A percentile compares a stretch with the other conserved stretches of the same genome.
Evolutionary conservation across 2,888 invertebrate species (phyloP).

Genomic region (Drosophila ezoana): DNA sequence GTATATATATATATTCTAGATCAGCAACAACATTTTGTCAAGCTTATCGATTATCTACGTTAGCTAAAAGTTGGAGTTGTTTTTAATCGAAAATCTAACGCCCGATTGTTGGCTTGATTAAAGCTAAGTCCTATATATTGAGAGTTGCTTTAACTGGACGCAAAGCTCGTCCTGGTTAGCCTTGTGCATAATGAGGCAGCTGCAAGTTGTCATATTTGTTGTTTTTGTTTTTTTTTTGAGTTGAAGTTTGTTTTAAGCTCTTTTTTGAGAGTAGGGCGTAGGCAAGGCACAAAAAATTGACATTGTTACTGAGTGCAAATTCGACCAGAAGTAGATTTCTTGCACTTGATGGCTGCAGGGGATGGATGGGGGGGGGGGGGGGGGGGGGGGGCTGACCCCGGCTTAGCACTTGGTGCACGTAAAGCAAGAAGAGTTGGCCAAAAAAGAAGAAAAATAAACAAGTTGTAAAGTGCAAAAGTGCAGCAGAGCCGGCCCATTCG

Average conservation of each 20-base stretch:
- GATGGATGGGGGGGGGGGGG: background rate
- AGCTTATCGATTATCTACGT: too few species aligned
- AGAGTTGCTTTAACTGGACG: too few species aligned
- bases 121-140: too few species aligned
- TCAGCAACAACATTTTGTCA: too few species aligned
- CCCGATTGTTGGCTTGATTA: too few species aligned
- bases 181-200: background rate
- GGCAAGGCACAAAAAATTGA: background rate
- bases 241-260: background rate
- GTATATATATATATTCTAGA: too few species aligned
- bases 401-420: conserved; percentile 34
- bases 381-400: conserved; percentile 13
- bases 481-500: conserved; percentile 24
- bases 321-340: background rate
- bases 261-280: background rate
- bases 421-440: conserved; percentile 19
- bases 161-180: too few species aligned
- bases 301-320: conserved; percentile 5
- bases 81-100: too few species aligned
- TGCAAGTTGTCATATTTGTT: background rate
- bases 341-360: too few species aligned
- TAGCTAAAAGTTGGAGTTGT: too few species aligned
- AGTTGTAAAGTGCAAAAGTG: conserved; percentile 56
- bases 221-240: background rate
- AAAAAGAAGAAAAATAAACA: conserved; percentile 24